A percentile compares a stretch with the other conserved stretches of the same genome.
Evolutionary conservation across 2,113 vertebrate species (phyloP).

Genomic region (Oxygymnocypris stewartii): DNA sequence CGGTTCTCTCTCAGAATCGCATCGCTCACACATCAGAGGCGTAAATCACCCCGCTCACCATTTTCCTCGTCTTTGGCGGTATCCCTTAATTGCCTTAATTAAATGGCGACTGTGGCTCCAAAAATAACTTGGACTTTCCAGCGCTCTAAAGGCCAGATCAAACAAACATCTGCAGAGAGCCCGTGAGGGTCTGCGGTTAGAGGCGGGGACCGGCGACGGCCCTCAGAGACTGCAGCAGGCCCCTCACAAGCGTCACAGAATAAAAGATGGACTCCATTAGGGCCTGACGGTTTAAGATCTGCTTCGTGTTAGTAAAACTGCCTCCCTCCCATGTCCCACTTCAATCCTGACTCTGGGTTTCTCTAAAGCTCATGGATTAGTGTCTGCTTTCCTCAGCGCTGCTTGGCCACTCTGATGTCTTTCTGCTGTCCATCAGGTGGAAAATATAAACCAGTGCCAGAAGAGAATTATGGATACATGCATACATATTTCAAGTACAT

Average conservation of each 20-base stretch:
- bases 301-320: slow-evolving; percentile 52
- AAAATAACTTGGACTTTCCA: slow-evolving; percentile 56
- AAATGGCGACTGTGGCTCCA: slow-evolving; percentile 45
- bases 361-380: slow-evolving; percentile 36
- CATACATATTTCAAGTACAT: slow-evolving; percentile 8
- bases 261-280: slow-evolving; percentile 55
- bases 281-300: slow-evolving; percentile 55
- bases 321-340: slow-evolving; percentile 40
- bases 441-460: slow-evolving; percentile 4
- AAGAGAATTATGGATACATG: slow-evolving; percentile 32
- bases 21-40: slow-evolving; percentile 47
- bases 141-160: slow-evolving; percentile 54
- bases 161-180: slow-evolving; percentile 56
- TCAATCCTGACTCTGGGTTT: slow-evolving; percentile 33
- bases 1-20: slow-evolving; percentile 50
- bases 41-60: slow-evolving; percentile 44
- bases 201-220: slow-evolving; percentile 47
- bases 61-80: slow-evolving; percentile 42
- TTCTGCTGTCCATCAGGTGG: slow-evolving; percentile 42
- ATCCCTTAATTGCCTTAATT: slow-evolving; percentile 55
- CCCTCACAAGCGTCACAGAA: slow-evolving; percentile 42
- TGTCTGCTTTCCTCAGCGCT: background rate
- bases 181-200: slow-evolving; percentile 45
- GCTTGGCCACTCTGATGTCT: slow-evolving; percentile 10
- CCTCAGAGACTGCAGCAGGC: slow-evolving; percentile 24